A percentile compares a stretch with the other conserved stretches of the same genome.
These are phyloP conservation scores for Macrosoma leucophasiata DNA, from an alignment of 2,888 invertebrate species.

Conservation along the genomic window DNA sequence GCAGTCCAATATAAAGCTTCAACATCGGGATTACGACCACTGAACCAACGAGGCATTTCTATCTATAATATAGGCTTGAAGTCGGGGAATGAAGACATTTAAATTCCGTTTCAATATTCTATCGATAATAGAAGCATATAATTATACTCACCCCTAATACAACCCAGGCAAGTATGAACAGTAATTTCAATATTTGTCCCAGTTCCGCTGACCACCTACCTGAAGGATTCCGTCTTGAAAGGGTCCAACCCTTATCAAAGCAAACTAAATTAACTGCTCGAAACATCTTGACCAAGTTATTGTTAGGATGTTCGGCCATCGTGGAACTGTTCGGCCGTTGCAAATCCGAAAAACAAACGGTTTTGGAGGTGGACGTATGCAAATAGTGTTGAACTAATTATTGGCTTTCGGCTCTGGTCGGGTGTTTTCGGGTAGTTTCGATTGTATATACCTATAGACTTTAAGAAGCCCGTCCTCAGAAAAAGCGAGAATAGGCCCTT, in stretches of 20 bases:
- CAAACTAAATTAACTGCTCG: slow-evolving; percentile 71
- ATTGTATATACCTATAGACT: too few species aligned
- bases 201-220: slow-evolving; percentile 51
- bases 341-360: slow-evolving; percentile 67
- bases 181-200: slow-evolving; percentile 55
- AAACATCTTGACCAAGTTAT: slow-evolving; percentile 73
- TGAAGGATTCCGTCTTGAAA: slow-evolving; percentile 53
- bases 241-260: slow-evolving; percentile 67
- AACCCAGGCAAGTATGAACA: slow-evolving; percentile 16
- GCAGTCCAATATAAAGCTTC: too few species aligned
- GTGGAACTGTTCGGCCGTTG: slow-evolving; percentile 41
- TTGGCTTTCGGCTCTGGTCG: too few species aligned
- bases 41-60: too few species aligned
- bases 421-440: too few species aligned
- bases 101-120: too few species aligned
- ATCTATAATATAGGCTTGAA: too few species aligned
- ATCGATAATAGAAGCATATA: too few species aligned
- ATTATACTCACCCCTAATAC: slow-evolving; percentile 10
- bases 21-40: too few species aligned
- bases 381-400: slow-evolving; percentile 54
- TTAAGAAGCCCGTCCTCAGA: too few species aligned
- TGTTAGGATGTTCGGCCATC: slow-evolving; percentile 47
- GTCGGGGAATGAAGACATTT: too few species aligned
- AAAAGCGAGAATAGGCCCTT: too few species aligned
- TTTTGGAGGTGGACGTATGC: slow-evolving; percentile 40